Percentiles rank a stretch among this genome's conserved stretches.
Conservation (phyloP, 2,888 invertebrate species). For the Drosophila stalkeri region DNA sequence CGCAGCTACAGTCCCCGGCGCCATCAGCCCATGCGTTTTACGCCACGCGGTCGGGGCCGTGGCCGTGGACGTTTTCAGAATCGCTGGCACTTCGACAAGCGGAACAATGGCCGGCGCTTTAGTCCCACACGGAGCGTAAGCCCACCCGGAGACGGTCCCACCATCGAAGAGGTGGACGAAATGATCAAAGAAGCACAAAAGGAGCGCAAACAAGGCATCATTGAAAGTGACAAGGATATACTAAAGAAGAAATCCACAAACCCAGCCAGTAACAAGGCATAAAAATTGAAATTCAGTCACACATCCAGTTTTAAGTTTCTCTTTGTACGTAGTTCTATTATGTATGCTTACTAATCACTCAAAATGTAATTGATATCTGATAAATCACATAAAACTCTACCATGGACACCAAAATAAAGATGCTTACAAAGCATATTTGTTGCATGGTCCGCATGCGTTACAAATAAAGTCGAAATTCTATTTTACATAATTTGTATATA, state of each 20-base stretch:
- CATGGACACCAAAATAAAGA: constrained; percentile 58
- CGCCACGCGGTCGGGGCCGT: constrained; percentile 78
- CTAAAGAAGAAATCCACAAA: constrained; percentile 78
- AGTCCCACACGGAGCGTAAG: constrained; percentile 86
- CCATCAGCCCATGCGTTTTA: constrained; percentile 83
- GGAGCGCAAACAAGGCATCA: constrained; percentile 87
- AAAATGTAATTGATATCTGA: constrained; percentile 35
- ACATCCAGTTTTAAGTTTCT: constrained; percentile 50
- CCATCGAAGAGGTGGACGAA: constrained; percentile 87
- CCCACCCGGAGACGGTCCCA: constrained; percentile 69
- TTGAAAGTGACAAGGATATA: constrained; percentile 86
- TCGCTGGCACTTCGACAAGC: constrained; percentile 50
- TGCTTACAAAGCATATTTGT: constrained; percentile 59
- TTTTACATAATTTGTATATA: background rate
- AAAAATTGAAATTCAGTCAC: constrained; percentile 16
- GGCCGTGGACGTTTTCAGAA: constrained; percentile 44
- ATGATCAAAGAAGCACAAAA: constrained; percentile 87
- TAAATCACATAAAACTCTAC: constrained; percentile 10
- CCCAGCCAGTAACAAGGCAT: constrained; percentile 33
- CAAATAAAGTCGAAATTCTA: background rate
- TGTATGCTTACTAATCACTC: constrained; percentile 33
- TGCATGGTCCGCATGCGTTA: constrained; percentile 36
- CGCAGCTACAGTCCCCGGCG: constrained; percentile 77
- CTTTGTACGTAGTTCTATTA: constrained; percentile 44
- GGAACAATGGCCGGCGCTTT: constrained; percentile 24